A percentile compares a stretch with the other conserved stretches of the same genome.
These are phyloP conservation scores for Eudemis profundana DNA, from an alignment of 2,888 invertebrate species.

Conservation along the genomic window DNA sequence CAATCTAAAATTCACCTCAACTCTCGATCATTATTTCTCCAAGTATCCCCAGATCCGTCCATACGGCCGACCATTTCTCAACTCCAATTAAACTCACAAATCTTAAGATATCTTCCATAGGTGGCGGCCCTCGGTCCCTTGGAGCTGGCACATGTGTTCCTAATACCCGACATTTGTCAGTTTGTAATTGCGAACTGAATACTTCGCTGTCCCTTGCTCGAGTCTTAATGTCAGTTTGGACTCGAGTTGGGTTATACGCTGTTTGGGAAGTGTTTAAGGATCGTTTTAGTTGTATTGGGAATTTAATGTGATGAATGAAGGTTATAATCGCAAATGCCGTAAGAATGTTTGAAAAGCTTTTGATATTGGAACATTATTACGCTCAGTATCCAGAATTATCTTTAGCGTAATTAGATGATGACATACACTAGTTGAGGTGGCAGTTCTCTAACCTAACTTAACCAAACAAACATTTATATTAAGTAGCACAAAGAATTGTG, in stretches of 20 bases:
- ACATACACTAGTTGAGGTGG: too few species aligned
- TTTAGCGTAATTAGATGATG: too few species aligned
- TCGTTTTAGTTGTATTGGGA: conserved; percentile 39
- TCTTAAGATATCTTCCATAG: conserved; percentile 31
- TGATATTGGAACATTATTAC: too few species aligned
- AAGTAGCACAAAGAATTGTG: too few species aligned
- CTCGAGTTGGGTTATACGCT: conserved; percentile 52
- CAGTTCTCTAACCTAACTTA: too few species aligned
- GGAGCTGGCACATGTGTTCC: conserved; percentile 80
- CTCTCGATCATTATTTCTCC: conserved; percentile 15
- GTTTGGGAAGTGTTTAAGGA: conserved; percentile 46
- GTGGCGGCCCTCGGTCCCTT: conserved; percentile 51
- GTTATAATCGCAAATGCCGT: not conserved
- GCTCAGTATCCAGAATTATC: too few species aligned
- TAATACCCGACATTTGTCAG: conserved; percentile 84
- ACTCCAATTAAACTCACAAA: conserved; percentile 23
- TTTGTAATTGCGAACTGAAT: conserved; percentile 83
- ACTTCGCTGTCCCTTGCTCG: conserved; percentile 80
- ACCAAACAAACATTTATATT: too few species aligned
- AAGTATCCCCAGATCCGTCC: conserved; percentile 20
- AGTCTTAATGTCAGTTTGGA: conserved; percentile 79
- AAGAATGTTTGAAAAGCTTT: not conserved
- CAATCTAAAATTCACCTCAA: not conserved
- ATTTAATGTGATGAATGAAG: conserved; percentile 23
- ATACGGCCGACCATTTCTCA: conserved; percentile 31